A percentile compares a stretch with the other conserved stretches of the same genome.
phyloP scores from a whole-genome alignment of 2,113 vertebrate genomes.

The Pardalotus punctatus region DNA sequence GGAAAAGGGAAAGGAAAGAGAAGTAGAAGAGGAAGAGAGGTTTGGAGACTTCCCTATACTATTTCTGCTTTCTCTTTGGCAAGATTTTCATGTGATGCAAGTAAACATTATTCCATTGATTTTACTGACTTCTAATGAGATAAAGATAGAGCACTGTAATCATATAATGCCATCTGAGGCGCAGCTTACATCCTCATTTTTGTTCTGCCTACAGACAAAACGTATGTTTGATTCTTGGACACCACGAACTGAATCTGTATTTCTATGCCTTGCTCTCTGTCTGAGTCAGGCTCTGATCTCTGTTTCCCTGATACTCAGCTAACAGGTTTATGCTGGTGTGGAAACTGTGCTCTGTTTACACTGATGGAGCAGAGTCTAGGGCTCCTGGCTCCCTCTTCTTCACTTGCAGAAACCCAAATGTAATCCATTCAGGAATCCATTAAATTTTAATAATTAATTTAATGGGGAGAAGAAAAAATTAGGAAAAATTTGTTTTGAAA shows the following conservation, averaged over 20 bases:
- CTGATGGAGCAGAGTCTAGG: background rate
- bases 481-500: background rate
- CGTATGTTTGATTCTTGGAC: background rate
- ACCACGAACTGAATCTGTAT: background rate
- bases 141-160: background rate
- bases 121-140: background rate
- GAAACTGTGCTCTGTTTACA: background rate
- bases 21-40: background rate
- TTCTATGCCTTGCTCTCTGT: background rate
- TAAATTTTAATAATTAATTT: background rate
- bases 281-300: background rate
- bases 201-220: background rate
- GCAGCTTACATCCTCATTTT: background rate
- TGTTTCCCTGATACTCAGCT: background rate
- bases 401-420: background rate
- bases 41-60: background rate
- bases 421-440: background rate
- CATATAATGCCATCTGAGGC: background rate
- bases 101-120: background rate
- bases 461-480: background rate
- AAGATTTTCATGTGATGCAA: background rate
- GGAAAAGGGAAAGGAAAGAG: background rate
- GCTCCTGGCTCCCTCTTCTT: background rate
- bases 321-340: background rate
- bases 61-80: background rate